These are phyloP conservation scores for Leptinotarsa tumamoca DNA, from an alignment of 2,888 invertebrate species.

Conservation along the genomic window DNA sequence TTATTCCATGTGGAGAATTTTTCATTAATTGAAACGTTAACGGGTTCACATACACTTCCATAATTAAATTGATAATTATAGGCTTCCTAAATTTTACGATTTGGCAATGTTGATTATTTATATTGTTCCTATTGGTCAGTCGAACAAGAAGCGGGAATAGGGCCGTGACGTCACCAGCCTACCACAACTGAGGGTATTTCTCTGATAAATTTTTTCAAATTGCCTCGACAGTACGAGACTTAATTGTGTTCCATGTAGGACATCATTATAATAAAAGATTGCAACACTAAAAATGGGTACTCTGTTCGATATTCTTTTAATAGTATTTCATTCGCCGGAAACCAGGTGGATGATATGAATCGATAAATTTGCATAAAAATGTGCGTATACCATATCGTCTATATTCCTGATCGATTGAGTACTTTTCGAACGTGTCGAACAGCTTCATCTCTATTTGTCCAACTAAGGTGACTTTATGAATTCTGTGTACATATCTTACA, in stretches of 20 bases:
- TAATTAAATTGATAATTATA: too few species aligned
- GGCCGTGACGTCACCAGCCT: too few species aligned
- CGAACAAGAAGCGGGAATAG: too few species aligned
- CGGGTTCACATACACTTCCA: too few species aligned
- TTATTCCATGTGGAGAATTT: too few species aligned
- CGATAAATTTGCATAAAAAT: conserved; percentile 48
- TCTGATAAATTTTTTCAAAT: neutral
- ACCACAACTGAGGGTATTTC: neutral
- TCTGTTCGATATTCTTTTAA: conserved; percentile 40
- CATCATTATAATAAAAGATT: neutral
- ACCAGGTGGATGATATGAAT: conserved; percentile 47
- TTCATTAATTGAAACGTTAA: too few species aligned
- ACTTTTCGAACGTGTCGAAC: neutral
- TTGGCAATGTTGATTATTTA: too few species aligned
- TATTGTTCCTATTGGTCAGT: too few species aligned
- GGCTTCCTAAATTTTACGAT: too few species aligned
- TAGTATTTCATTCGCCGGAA: conserved; percentile 43
- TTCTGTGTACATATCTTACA: conserved; percentile 23
- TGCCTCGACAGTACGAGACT: neutral
- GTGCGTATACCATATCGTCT: conserved; percentile 30
- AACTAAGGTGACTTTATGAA: conserved; percentile 28
- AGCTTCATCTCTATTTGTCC: conserved; percentile 36
- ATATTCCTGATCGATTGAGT: conserved; percentile 4
- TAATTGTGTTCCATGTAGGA: conserved; percentile 6
- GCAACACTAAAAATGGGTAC: conserved; percentile 13